phyloP scores from a whole-genome alignment of 2,113 vertebrate genomes.

The human region GRCh38 chr1:121556001-121556500 shows the following conservation, averaged over 20 bases:
- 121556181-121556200: not conserved
- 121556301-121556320: not conserved
- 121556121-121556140: not conserved
- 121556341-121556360: not conserved
- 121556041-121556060: not conserved
- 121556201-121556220: not conserved
- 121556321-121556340: not conserved
- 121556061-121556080: not conserved
- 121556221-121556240: not conserved
- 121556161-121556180: not conserved
- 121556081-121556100: not conserved
- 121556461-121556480: not conserved
- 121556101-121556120: not conserved
- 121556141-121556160: rapidly evolving
- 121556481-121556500: not conserved
- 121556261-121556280: not conserved
- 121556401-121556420: not conserved
- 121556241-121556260: not conserved
- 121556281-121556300: not conserved
- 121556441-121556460: not conserved
- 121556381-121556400: not conserved
- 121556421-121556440: not conserved
- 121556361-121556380: not conserved
- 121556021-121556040: not conserved
- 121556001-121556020: not conserved